Percentiles rank a stretch among this genome's conserved stretches.
Evolutionary conservation across 2,797 vertebrate genomes (phyloP).

Genomic region (Artibeus lituratus): DNA sequence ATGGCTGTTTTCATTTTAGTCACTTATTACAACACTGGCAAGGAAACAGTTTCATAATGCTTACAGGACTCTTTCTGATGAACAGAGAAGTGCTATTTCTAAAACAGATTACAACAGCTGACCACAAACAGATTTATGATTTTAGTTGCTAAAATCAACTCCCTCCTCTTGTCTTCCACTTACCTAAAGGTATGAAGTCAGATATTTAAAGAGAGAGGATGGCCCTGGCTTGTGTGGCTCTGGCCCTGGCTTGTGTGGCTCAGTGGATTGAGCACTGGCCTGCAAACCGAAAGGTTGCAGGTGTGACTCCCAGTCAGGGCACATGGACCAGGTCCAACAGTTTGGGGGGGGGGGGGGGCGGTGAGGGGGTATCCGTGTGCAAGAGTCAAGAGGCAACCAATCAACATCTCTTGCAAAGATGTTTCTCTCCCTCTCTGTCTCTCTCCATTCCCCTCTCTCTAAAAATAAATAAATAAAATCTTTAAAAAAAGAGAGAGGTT

Average conservation of each 20-base stretch:
- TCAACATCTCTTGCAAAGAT: too few relatives aligned
- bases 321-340: too few relatives aligned
- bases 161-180: slow-evolving; percentile 10
- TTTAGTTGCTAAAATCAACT: slow-evolving; percentile 38
- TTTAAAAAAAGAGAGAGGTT: background rate
- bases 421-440: too few relatives aligned
- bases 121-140: background rate
- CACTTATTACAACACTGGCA: slow-evolving; percentile 46
- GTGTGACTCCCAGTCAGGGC: too few relatives aligned
- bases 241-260: background rate
- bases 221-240: background rate
- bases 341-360: too few relatives aligned
- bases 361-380: too few relatives aligned
- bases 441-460: too few relatives aligned
- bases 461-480: too few relatives aligned
- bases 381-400: too few relatives aligned
- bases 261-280: too few relatives aligned
- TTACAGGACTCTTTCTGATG: slow-evolving; percentile 21
- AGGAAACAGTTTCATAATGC: slow-evolving; percentile 55
- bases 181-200: background rate
- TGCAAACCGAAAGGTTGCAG: too few relatives aligned
- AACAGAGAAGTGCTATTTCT: slow-evolving; percentile 40
- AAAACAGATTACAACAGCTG: slow-evolving; percentile 24
- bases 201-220: background rate
- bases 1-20: slow-evolving; percentile 17